These are phyloP conservation scores for Rhogogaster chlorosoma DNA, from an alignment of 2,888 invertebrate genomes.

Conservation along the genomic window DNA sequence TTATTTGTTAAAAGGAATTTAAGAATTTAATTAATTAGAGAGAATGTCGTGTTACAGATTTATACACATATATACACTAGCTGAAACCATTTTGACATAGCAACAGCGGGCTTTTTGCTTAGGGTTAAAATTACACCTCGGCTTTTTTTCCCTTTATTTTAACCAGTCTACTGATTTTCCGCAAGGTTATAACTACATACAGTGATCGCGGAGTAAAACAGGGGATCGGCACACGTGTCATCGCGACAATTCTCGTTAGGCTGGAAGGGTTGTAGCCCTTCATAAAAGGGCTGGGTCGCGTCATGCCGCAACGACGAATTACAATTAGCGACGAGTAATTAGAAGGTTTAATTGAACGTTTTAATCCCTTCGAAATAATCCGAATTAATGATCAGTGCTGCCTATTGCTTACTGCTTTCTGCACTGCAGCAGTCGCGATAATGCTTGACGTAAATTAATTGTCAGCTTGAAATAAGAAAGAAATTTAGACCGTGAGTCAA, in stretches of 20 bases:
- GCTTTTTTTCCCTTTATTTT: background rate
- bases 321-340: background rate
- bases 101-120: background rate
- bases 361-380: background rate
- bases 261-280: slow-evolving; percentile 5
- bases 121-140: background rate
- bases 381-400: background rate
- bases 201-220: background rate
- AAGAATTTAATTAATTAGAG: background rate
- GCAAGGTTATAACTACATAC: background rate
- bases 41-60: background rate
- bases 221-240: slow-evolving; percentile 1
- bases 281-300: background rate
- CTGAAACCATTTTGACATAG: background rate
- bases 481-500: background rate
- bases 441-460: background rate
- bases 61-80: background rate
- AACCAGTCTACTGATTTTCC: slow-evolving; percentile 31
- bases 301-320: slow-evolving; percentile 11
- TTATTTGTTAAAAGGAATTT: background rate
- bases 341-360: background rate
- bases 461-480: background rate
- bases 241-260: slow-evolving; percentile 15
- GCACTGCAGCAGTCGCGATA: background rate
- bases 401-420: background rate